These are phyloP conservation scores for Syngnathoides biaculeatus DNA, from an alignment of 2,113 vertebrate genomes.

Conservation along the genomic window DNA sequence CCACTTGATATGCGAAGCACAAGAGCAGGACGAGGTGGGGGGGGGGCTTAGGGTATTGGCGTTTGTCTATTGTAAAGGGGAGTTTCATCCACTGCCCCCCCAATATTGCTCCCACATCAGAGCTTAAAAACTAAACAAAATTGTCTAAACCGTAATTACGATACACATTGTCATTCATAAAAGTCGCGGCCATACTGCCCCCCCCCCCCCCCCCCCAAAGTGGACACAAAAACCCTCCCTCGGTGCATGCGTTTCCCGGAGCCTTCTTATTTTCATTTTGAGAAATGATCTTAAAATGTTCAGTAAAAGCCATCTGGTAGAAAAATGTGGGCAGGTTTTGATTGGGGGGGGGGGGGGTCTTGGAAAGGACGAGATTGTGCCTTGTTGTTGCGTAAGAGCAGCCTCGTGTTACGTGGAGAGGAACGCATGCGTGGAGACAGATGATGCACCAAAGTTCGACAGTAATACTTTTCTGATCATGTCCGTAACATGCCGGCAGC, in stretches of 20 bases:
- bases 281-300: conserved; percentile 30
- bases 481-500: conserved; percentile 42
- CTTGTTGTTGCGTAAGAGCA: conserved; percentile 26
- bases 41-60: conserved; percentile 57
- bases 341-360: background rate
- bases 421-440: conserved; percentile 57
- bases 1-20: conserved; percentile 77
- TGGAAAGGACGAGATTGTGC: conserved; percentile 19
- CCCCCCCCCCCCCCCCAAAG: conserved; percentile 58
- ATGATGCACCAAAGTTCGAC: conserved; percentile 47
- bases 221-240: conserved; percentile 61
- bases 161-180: conserved; percentile 50
- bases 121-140: background rate
- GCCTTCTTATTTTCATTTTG: conserved; percentile 4
- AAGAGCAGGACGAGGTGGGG: conserved; percentile 42
- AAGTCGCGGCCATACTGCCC: conserved; percentile 19
- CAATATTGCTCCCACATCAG: conserved; percentile 54
- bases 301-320: conserved; percentile 34
- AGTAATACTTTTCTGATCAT: conserved; percentile 36
- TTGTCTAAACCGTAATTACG: background rate
- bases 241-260: conserved; percentile 63
- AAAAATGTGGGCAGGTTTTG: conserved; percentile 8
- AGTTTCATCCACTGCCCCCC: conserved; percentile 62
- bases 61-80: conserved; percentile 65
- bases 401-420: conserved; percentile 42